Conservation (phyloP, 2,113 vertebrate species). For the Nipponia nippon region DNA sequence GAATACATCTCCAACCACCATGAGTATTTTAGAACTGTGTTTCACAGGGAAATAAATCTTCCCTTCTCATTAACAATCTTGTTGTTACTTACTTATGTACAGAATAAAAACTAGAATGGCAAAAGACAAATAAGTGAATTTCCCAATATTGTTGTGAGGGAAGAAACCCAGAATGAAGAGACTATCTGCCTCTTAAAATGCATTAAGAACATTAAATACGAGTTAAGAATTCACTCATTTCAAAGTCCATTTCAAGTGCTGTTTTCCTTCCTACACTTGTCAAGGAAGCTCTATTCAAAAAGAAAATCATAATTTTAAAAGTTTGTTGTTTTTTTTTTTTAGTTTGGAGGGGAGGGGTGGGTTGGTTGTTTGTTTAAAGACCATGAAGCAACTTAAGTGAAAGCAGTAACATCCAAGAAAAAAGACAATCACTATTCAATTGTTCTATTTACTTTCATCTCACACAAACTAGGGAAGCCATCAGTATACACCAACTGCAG, state of each 20-base stretch:
- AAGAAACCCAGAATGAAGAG: background rate
- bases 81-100: background rate
- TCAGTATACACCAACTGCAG: background rate
- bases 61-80: background rate
- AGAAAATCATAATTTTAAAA: background rate
- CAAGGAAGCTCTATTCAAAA: background rate
- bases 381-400: background rate
- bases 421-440: background rate
- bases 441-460: background rate
- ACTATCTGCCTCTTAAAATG: background rate
- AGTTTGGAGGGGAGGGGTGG: rapidly evolving
- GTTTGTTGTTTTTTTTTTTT: background rate
- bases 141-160: background rate
- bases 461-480: background rate
- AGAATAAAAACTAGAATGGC: background rate
- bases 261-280: background rate
- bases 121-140: background rate
- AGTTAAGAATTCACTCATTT: background rate
- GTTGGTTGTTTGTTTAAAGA: background rate
- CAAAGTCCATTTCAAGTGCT: background rate
- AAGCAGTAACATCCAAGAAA: background rate
- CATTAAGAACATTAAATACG: background rate
- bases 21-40: background rate
- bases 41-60: background rate
- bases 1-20: background rate